A percentile compares a stretch with the other conserved stretches of the same genome.
Conservation (phyloP, 2,888 invertebrate species). For the Maniola hyperantus region DNA sequence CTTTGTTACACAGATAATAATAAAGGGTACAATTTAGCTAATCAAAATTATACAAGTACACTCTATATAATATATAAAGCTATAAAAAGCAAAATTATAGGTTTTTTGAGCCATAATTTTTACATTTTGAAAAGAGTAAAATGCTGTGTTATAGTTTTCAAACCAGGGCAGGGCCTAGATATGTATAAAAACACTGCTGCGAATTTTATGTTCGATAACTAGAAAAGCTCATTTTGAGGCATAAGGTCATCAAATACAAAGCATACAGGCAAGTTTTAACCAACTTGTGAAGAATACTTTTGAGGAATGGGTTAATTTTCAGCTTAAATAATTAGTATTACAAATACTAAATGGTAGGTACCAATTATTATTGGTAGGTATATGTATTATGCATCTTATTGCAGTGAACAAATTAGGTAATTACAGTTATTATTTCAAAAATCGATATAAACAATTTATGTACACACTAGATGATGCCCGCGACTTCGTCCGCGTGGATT, state of each 20-base stretch:
- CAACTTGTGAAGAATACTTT: neutral
- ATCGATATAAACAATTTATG: too few relatives aligned
- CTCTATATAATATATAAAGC: too few relatives aligned
- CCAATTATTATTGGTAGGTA: neutral
- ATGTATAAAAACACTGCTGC: too few relatives aligned
- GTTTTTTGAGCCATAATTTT: too few relatives aligned
- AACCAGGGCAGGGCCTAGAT: too few relatives aligned
- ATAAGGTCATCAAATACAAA: neutral
- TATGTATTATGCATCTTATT: neutral
- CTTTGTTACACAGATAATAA: conserved; percentile 16
- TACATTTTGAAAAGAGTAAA: too few relatives aligned
- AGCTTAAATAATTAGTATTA: neutral
- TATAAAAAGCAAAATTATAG: neutral
- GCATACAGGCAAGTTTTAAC: neutral
- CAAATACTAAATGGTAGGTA: neutral
- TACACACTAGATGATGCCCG: too few relatives aligned
- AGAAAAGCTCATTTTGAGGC: neutral
- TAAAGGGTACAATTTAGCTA: conserved; percentile 1
- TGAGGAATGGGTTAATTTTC: neutral
- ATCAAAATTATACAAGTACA: neutral
- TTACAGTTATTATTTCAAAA: neutral
- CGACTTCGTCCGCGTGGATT: too few relatives aligned
- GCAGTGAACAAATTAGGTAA: neutral
- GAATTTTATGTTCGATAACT: too few relatives aligned
- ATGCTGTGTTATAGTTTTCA: too few relatives aligned